Base-by-base conservation (phyloP, 1,140 invertebrate genomes). In the Thalassaphorura encarpata region DNA sequence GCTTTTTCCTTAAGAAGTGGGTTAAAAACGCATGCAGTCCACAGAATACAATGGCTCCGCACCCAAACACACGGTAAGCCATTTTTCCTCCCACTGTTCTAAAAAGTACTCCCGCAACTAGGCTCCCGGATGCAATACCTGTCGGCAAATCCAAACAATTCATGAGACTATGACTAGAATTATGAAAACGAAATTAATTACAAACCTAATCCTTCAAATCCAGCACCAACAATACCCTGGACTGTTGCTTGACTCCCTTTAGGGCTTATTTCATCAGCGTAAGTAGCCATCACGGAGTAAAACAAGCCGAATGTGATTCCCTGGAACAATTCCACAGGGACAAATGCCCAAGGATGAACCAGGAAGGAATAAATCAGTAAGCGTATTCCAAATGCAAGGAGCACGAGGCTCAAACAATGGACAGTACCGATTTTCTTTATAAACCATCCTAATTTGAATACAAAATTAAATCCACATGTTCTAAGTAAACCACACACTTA, bases 281-380 rank as follows among this genome's bases (percentile, higher is more conserved):
- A 94, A 0, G 85, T 87, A 8, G 88, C 82, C 82, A 93, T 89
- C 8, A 87, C 83, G 0, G 89, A 80, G 74, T 89, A 95, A 68
- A 88, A 87, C 55, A 95, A 75, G 13, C 90, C 89, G 68, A 88
- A 88, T 0, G 89, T 89, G 8, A 92, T 72, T 16, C 89, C 89
- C 72, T 94, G 88, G 6, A 89, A 72, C 52, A 90, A 69, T 72
- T 95, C 91, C 28, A 95, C 80, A 2, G 88, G 81, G 51, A 96
- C 72, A 48, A 86, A 80, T 69, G 78, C 79, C 87, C 89, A 92
- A 0, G 85, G 80, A 71, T 89, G 83, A 1, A 74, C 73, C 27
- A 93, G 70, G 27, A 85, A 69, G 4, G 89, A 92, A 69, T 95
- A 95, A 2, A 83, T 70, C 55, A 90, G 75, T 66, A 91, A 90